phyloP scores from a whole-genome alignment of 2,797 vertebrate genomes.

The Oophaga sylvatica region DNA sequence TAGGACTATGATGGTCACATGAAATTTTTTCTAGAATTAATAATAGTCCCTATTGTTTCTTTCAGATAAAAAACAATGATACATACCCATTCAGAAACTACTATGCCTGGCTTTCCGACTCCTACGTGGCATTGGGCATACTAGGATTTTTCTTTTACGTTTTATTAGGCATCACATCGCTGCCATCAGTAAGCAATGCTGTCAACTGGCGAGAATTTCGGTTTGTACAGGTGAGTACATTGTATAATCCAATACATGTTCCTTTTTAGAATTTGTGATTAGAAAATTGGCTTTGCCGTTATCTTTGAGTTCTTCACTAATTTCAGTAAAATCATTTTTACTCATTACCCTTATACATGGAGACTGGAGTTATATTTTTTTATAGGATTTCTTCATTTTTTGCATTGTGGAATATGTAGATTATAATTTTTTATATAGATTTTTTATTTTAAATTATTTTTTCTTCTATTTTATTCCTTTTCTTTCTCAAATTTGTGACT shows the following conservation, averaged over 20 bases:
- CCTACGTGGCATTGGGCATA: conserved; percentile 84
- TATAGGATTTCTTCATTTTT: no score
- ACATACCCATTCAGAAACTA: conserved; percentile 74
- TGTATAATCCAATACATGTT: background rate
- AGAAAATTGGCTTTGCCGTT: background rate
- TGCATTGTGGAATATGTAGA: background rate
- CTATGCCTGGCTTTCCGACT: conserved; percentile 82
- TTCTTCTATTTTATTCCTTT: background rate
- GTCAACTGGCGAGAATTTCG: conserved; percentile 96
- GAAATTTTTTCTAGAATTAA: no score
- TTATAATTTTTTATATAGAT: background rate
- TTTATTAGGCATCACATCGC: conserved; percentile 91
- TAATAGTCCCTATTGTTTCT: background rate
- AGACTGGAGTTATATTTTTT: no score
- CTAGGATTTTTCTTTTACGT: conserved; percentile 88
- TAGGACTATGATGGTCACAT: background rate
- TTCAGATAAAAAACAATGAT: conserved; percentile 78
- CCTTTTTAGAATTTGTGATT: background rate
- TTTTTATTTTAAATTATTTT: background rate
- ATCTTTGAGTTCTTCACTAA: background rate
- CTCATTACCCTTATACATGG: no score
- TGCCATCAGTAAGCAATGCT: conserved; percentile 91
- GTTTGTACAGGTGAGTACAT: conserved; percentile 87
- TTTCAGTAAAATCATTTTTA: no score
- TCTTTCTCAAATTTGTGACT: background rate